A percentile compares a stretch with the other conserved stretches of the same genome.
Evolutionary conservation across 2,888 invertebrate species (phyloP).

Genomic region (Drosophila mimica): DNA sequence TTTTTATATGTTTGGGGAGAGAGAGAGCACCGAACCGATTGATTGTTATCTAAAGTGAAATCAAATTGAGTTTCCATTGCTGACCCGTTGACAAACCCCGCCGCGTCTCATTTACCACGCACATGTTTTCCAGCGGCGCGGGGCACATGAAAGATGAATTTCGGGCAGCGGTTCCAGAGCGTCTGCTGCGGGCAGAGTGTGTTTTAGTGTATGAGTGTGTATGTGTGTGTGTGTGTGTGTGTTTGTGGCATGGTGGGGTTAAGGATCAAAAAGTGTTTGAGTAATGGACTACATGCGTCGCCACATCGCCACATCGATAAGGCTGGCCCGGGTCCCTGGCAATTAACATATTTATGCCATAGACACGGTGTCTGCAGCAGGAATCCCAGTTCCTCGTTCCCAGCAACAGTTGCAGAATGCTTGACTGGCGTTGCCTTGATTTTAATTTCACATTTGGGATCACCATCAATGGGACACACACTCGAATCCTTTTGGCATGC

Average conservation of each 20-base stretch:
- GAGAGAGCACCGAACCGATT: constrained; percentile 62
- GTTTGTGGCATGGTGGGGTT: constrained; percentile 52
- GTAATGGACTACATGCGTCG: constrained; percentile 70
- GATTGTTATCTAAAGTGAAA: constrained; percentile 77
- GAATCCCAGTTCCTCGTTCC: constrained; percentile 6
- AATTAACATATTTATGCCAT: constrained; percentile 76
- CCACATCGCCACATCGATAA: constrained; percentile 63
- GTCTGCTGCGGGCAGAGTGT: constrained; percentile 62
- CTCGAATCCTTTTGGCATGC: constrained; percentile 63
- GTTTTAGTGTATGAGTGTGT: constrained; percentile 4
- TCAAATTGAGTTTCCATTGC: constrained; percentile 76
- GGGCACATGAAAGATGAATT: constrained; percentile 65
- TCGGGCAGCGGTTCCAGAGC: constrained; percentile 47
- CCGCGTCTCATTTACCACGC: constrained; percentile 13
- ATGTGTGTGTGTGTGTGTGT: constrained; percentile 1
- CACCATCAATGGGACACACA: constrained; percentile 30
- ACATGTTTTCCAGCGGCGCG: constrained; percentile 41
- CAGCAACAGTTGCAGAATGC: constrained; percentile 60
- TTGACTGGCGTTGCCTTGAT: constrained; percentile 65
- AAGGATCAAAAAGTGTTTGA: constrained; percentile 71
- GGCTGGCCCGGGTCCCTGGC: constrained; percentile 49
- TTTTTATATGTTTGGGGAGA: constrained; percentile 8
- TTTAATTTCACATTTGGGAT: constrained; percentile 61
- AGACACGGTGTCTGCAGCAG: constrained; percentile 72
- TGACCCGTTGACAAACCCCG: constrained; percentile 61